Evolutionary conservation across 37 sponge, comb jelly and placozoan species (phyloP).

Genomic region (Beroe forskalii): DNA sequence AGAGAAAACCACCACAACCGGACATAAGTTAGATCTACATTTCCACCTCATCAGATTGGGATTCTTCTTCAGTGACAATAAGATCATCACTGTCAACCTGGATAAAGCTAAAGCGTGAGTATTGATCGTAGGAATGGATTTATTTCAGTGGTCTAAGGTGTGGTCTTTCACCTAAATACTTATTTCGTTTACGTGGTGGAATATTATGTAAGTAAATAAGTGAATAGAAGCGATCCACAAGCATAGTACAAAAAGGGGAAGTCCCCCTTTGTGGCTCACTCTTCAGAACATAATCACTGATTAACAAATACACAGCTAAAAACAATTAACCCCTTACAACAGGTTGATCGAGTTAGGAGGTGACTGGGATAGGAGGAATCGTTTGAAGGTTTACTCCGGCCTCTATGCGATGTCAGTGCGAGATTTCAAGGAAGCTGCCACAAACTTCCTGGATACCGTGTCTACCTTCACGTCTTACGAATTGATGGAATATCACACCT

Average conservation of each 20-base stretch:
- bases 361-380: slow-evolving; percentile 97
- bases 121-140: too few species aligned
- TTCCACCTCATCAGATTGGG: slow-evolving; percentile 91
- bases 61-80: slow-evolving; percentile 91
- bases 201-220: too few species aligned
- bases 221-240: too few species aligned
- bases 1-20: slow-evolving; percentile 86
- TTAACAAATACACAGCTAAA: too few species aligned
- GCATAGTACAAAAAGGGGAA: too few species aligned
- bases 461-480: slow-evolving; percentile 97
- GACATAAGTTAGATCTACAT: slow-evolving; percentile 88
- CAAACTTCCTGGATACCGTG: slow-evolving; percentile 93
- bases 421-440: slow-evolving; percentile 84
- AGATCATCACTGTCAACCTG: slow-evolving; percentile 82
- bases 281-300: too few species aligned
- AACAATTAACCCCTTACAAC: too few species aligned
- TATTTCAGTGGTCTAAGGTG: too few species aligned
- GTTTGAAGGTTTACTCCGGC: slow-evolving; percentile 92
- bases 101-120: slow-evolving; percentile 87
- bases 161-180: too few species aligned
- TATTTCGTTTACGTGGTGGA: too few species aligned
- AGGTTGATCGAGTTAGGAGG: slow-evolving; percentile 98
- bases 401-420: slow-evolving; percentile 85
- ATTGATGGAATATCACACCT: slow-evolving; percentile 84
- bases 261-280: too few species aligned